Evolutionary conservation across 2,113 vertebrate species (phyloP).

Genomic region (Poeciliopsis retropinna): DNA sequence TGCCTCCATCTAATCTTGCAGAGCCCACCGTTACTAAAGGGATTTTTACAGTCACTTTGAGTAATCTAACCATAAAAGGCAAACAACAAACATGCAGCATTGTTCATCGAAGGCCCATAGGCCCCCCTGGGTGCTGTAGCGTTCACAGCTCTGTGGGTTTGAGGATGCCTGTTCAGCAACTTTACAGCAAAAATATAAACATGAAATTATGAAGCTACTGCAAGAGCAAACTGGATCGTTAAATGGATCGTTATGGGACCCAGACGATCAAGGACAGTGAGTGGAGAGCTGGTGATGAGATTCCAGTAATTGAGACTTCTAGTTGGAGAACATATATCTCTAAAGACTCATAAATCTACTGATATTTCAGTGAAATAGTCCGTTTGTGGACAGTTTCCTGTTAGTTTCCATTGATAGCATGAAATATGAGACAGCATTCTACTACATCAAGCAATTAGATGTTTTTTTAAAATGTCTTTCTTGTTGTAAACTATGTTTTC

Average conservation of each 20-base stretch:
- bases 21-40: neutral
- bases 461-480: neutral
- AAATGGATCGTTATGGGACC: slow-evolving; percentile 30
- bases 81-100: slow-evolving; percentile 20
- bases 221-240: slow-evolving; percentile 33
- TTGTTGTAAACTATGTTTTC: neutral
- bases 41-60: slow-evolving; percentile 12
- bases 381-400: neutral
- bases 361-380: neutral
- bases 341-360: neutral
- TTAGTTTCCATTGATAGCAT: neutral
- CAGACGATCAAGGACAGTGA: neutral
- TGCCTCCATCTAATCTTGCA: neutral
- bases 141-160: slow-evolving; percentile 12
- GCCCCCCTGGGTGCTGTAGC: slow-evolving; percentile 36
- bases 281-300: neutral
- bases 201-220: slow-evolving; percentile 32
- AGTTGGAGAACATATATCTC: neutral
- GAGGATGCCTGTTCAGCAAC: slow-evolving; percentile 1
- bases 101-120: slow-evolving; percentile 25
- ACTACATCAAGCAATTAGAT: neutral
- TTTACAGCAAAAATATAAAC: slow-evolving; percentile 59
- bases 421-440: neutral
- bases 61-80: slow-evolving; percentile 18
- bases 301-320: neutral